These are phyloP conservation scores for Zaprionus ghesquierei DNA, from an alignment of 1,140 invertebrate species.

Conservation along the genomic window DNA sequence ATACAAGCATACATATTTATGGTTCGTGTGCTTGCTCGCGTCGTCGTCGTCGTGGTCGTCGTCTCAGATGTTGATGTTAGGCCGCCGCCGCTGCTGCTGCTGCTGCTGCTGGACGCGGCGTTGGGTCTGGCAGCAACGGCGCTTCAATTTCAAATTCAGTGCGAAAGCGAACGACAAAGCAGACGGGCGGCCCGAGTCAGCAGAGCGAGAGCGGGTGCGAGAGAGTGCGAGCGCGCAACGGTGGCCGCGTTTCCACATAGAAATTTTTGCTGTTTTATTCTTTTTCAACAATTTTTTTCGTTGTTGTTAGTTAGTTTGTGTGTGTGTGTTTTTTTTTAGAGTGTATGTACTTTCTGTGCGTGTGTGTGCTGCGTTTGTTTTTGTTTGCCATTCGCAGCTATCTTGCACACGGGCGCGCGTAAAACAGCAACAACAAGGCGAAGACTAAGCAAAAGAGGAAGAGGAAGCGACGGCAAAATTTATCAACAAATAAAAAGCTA, in stretches of 20 bases:
- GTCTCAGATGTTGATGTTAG: constrained; percentile 45
- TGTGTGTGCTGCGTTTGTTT: constrained; percentile 12
- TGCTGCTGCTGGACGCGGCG: constrained; percentile 12
- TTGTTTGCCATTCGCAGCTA: constrained; percentile 18
- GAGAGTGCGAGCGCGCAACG: constrained; percentile 12
- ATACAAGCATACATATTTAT: not conserved
- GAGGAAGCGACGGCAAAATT: constrained; percentile 9
- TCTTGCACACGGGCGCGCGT: not conserved
- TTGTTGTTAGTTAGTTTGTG: constrained; percentile 12
- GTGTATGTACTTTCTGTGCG: not conserved
- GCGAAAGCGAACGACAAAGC: constrained; percentile 58
- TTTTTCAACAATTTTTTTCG: constrained; percentile 10
- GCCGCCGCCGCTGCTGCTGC: constrained; percentile 12
- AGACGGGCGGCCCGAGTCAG: constrained; percentile 24
- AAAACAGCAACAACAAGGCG: constrained; percentile 3
- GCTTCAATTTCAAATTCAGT: constrained; percentile 59
- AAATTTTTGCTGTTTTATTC: constrained; percentile 20
- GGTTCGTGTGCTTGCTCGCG: not conserved
- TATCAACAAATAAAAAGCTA: constrained; percentile 50
- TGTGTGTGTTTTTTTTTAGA: constrained; percentile 22
- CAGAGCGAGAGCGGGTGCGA: not conserved
- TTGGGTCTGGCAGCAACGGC: constrained; percentile 42
- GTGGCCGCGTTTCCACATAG: constrained; percentile 37
- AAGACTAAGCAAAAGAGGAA: not conserved
- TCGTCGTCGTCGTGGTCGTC: constrained; percentile 9